Evolutionary conservation across 2,113 vertebrate genomes (phyloP).

Genomic region (Otolemur garnettii): DNA sequence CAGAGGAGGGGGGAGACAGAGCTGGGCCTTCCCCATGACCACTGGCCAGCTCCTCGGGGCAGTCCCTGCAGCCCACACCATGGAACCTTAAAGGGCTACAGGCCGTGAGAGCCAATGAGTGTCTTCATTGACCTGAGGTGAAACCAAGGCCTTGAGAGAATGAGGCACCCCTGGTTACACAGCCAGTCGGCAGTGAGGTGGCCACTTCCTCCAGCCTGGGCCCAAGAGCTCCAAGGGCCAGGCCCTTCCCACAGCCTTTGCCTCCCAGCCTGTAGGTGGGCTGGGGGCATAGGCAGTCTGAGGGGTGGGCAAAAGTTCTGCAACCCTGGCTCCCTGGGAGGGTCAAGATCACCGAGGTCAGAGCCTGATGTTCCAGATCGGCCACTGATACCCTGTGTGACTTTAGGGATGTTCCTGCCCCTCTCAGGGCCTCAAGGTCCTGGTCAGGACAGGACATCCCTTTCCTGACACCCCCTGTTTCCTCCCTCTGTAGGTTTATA

Average conservation of each 20-base stretch:
- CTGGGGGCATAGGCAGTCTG: not conserved
- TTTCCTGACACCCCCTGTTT: not conserved
- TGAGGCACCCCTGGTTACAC: not conserved
- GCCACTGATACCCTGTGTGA: not conserved
- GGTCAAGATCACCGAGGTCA: not conserved
- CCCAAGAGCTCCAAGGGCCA: not conserved
- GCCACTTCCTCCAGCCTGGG: not conserved
- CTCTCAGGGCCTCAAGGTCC: not conserved
- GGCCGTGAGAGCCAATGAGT: not conserved
- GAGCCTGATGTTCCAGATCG: not conserved
- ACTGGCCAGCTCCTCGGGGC: not conserved
- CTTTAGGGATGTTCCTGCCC: too few species aligned
- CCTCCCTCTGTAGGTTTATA: constrained; percentile 37
- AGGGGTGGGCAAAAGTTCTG: not conserved
- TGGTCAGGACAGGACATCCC: too few species aligned
- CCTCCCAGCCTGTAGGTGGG: fast-evolving
- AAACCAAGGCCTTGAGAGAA: not conserved
- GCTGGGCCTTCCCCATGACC: fast-evolving
- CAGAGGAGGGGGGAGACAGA: not conserved
- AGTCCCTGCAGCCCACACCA: not conserved
- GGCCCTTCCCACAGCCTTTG: fast-evolving
- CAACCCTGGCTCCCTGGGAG: not conserved
- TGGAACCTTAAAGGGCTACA: too few species aligned
- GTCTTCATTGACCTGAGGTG: not conserved
- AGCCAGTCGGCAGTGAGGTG: fast-evolving